Evolutionary conservation across 1,140 invertebrate species (phyloP), one percentile per base, ranked within the genome.

Genomic region (Caenorhabditis briggsae): DNA sequence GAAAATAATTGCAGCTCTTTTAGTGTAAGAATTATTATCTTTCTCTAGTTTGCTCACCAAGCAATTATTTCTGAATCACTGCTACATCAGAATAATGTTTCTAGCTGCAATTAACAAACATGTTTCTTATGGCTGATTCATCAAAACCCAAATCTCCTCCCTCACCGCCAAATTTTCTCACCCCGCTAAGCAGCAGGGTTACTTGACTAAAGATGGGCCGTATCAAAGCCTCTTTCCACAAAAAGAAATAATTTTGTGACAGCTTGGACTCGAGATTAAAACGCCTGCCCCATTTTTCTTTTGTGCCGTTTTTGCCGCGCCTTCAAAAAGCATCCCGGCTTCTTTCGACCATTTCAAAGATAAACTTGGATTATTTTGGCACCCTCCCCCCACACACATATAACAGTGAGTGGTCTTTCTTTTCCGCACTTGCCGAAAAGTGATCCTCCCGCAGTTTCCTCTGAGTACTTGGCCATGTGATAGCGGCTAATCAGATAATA

Each of bases 321-420:
- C 70, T 33, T 33, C 33, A 33, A 33, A 33, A 78, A 78, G 70
- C 70, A 78, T 46, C 65, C 33, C 33, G 33, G 33, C 33, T 33
- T 33, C 33, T 33, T 33, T 33, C 33, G 33, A 74, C 41, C 70
- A 78, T 78, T 78, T 78, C 46, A n/a, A 78, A 78, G 70, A 78
- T 78, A 78, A 78, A 78, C 70, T 78, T 78, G 70, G 70, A 78
- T 78, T 78, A 78, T 78, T 78, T 78, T 78, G 70, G 70, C 70
- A 78, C 70, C 70, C 64, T n/a, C 20, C 70, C 33, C 33, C 33
- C 33, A 33, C 33, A 33, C 33, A 33, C 33, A 33, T 33, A 33
- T 33, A 33, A 78, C 70, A 78, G 50, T 78, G 70, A 78, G 70
- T 50, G 70, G 70, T 46, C 70, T 14, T 46, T 46, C 70, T 6